Evolutionary conservation across 1,140 invertebrate species (phyloP), one percentile per base, ranked within the genome.

Genomic region (Grapholita molesta): DNA sequence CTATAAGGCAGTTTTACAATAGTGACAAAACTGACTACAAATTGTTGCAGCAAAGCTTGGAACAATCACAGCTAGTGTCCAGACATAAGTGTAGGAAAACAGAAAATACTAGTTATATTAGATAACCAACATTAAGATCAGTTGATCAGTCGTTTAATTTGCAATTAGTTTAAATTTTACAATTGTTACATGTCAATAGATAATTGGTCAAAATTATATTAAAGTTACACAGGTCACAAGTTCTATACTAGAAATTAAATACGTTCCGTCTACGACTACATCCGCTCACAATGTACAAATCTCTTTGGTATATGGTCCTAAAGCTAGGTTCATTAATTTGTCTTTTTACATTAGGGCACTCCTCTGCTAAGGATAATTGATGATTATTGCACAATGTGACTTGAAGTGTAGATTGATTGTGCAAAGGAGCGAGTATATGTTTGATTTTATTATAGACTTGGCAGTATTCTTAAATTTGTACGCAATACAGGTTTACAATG

Each of bases 271-370:
- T 86, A 87, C 76, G 68, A 73, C 82, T 86, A 88, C 80, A 74
- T 78, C 81, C 77, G 79, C 72, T 86, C 83, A 83, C 84, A 88
- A 87, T 88, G 81, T 91, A 91, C 88, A 89, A 78, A 88, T 88
- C 82, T 91, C 89, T 91, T 91, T 91, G 89, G 89, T 91, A 89
- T 88, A 88, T 83, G 85, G 83, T 85, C 89, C 89, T 91, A 88
- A 88, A 88, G 83, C 86, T 90, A 91, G 75, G 70, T 75, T 81
- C 83, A 48, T 48, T 30, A 32, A 79, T 84, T 82, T 84, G 79
- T 85, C 73, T 82, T 81, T 83, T 81, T 78, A 80, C 68, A 72
- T 78, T 73, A 79, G 76, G 72, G 73, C 74, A 73, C 82, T 77
- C 86, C 82, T 85, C 86, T 88, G 83, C 84, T 53, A 42, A 48